Conservation (phyloP, 2,888 invertebrate genomes). For the Parelbella ahira region DNA sequence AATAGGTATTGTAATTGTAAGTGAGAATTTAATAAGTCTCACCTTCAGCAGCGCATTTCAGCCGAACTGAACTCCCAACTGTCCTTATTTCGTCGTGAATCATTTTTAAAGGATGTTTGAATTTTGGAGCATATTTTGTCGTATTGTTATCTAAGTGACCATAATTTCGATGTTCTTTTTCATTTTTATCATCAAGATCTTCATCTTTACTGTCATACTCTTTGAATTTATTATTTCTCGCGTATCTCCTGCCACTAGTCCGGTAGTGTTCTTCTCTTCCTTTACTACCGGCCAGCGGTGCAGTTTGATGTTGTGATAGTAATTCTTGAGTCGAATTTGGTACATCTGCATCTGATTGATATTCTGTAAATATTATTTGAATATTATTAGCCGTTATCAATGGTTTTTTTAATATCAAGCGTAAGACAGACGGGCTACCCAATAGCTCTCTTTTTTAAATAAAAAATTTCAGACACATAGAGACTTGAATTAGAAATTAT, state of each 20-base stretch:
- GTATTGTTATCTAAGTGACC: conserved; percentile 63
- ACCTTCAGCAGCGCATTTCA: conserved; percentile 86
- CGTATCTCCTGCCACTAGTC: conserved; percentile 37
- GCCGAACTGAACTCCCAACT: conserved; percentile 86
- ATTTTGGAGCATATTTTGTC: conserved; percentile 58
- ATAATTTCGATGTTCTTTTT: conserved; percentile 59
- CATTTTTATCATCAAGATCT: conserved; percentile 56
- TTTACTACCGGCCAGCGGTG: conserved; percentile 49
- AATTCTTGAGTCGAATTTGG: conserved; percentile 49
- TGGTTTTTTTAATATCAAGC: too few species aligned
- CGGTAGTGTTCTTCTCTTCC: conserved; percentile 47
- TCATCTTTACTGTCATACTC: conserved; percentile 57
- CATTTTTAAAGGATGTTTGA: conserved; percentile 63
- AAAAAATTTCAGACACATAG: too few species aligned
- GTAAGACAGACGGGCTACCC: too few species aligned
- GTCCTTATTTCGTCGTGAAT: conserved; percentile 82
- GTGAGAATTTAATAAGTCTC: background rate
- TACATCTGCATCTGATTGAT: conserved; percentile 65
- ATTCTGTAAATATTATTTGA: too few species aligned
- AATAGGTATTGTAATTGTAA: too few species aligned
- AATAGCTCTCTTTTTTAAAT: too few species aligned
- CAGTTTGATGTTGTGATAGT: conserved; percentile 46
- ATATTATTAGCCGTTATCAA: too few species aligned
- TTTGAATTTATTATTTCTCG: conserved; percentile 40
- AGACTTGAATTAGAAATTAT: too few species aligned